A percentile compares a stretch with the other conserved stretches of the same genome.
These are phyloP conservation scores for Pyralis farinalis DNA, from an alignment of 2,888 invertebrate species.

Conservation along the genomic window DNA sequence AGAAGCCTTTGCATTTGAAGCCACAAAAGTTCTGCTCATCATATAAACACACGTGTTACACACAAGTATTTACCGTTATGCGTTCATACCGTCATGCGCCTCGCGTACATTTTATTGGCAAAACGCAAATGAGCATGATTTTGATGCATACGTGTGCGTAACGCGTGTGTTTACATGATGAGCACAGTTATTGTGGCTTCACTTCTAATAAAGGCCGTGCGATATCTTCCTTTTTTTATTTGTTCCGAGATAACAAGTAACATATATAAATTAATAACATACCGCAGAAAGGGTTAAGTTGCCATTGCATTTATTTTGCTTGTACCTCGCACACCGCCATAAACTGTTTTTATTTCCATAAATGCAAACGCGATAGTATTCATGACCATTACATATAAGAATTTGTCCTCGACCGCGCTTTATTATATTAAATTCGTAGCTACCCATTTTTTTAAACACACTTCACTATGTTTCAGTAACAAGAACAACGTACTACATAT, in stretches of 20 bases:
- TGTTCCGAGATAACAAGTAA: not conserved
- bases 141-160: too few species aligned
- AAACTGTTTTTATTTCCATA: not conserved
- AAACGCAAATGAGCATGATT: too few species aligned
- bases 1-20: not conserved
- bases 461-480: too few species aligned
- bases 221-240: too few species aligned
- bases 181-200: slow-evolving; percentile 2
- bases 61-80: too few species aligned
- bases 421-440: slow-evolving; percentile 3
- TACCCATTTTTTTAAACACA: not conserved
- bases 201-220: slow-evolving; percentile 1
- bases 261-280: slow-evolving; percentile 4
- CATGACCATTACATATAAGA: slow-evolving; percentile 6
- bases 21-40: too few species aligned
- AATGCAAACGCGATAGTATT: slow-evolving; percentile 3
- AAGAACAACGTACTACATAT: too few species aligned
- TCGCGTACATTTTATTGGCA: too few species aligned
- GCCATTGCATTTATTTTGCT: slow-evolving; percentile 1
- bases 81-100: too few species aligned
- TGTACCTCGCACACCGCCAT: slow-evolving; percentile 4
- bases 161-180: not conserved
- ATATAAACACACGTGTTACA: too few species aligned
- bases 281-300: not conserved
- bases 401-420: slow-evolving; percentile 3